These are phyloP conservation scores for Pogonus chalceus DNA, from an alignment of 1,140 invertebrate species.

Conservation along the genomic window DNA sequence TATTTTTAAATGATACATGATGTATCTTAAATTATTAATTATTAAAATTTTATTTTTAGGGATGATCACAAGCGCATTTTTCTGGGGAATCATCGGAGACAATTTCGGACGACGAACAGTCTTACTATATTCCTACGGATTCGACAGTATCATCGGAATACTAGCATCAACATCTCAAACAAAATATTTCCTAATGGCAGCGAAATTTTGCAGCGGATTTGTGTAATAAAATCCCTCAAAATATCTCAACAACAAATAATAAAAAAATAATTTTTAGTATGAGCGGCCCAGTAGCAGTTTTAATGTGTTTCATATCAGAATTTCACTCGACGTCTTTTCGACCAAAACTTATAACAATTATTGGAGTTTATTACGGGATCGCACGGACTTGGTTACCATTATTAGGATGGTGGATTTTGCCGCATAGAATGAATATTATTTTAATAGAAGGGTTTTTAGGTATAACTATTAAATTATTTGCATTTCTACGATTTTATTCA, in stretches of 20 bases:
- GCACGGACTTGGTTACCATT: slow-evolving; percentile 43
- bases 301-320: slow-evolving; percentile 55
- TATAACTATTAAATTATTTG: slow-evolving; percentile 15
- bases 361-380: slow-evolving; percentile 46
- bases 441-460: slow-evolving; percentile 31
- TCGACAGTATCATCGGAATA: slow-evolving; percentile 55
- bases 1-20: not conserved
- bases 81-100: slow-evolving; percentile 73
- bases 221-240: slow-evolving; percentile 45
- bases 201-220: slow-evolving; percentile 62
- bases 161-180: slow-evolving; percentile 55
- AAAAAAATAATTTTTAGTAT: slow-evolving; percentile 38
- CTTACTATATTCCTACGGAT: slow-evolving; percentile 56
- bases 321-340: slow-evolving; percentile 48
- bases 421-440: slow-evolving; percentile 33
- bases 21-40: slow-evolving; percentile 12
- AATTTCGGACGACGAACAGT: slow-evolving; percentile 56
- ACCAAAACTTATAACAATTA: slow-evolving; percentile 46
- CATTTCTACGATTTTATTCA: not conserved
- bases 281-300: slow-evolving; percentile 55
- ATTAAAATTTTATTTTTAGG: slow-evolving; percentile 46
- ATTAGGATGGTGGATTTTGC: slow-evolving; percentile 44
- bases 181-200: slow-evolving; percentile 54
- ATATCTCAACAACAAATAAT: not conserved
- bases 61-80: slow-evolving; percentile 66